phyloP scores from a whole-genome alignment of 2,797 vertebrate species.

The Pangasius sanitwongsei region DNA sequence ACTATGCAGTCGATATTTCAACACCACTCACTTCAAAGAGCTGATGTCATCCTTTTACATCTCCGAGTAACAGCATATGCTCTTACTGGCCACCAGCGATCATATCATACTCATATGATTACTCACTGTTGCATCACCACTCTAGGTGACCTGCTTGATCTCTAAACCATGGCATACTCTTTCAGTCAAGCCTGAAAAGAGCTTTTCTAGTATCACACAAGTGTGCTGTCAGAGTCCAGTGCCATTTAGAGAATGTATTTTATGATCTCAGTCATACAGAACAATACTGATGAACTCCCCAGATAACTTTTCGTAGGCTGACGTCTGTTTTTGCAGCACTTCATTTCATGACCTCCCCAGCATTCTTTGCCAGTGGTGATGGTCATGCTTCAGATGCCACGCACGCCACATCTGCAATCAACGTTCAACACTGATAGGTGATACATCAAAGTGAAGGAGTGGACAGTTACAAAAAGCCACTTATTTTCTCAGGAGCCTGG shows the following conservation, averaged over 20 bases:
- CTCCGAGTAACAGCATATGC: not conserved
- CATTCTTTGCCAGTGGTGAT: constrained; percentile 48
- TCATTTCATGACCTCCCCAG: constrained; percentile 42
- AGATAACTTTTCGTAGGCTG: constrained; percentile 17
- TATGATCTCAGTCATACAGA: not conserved
- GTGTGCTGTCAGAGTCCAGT: not conserved
- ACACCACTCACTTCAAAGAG: constrained; percentile 15
- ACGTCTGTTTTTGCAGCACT: not conserved
- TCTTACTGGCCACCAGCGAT: not conserved
- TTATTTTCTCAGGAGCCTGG: constrained; percentile 51
- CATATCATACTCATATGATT: constrained; percentile 7
- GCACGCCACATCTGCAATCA: constrained; percentile 37
- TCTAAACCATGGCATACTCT: not conserved
- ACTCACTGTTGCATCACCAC: constrained; percentile 17
- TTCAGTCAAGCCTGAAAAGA: not conserved
- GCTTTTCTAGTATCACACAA: not conserved
- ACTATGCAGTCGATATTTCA: constrained; percentile 20
- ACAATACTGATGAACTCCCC: constrained; percentile 9
- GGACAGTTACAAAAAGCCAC: constrained; percentile 19
- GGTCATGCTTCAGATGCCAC: constrained; percentile 54
- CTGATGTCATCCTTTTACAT: constrained; percentile 12
- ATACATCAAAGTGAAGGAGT: constrained; percentile 43
- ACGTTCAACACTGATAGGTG: constrained; percentile 7
- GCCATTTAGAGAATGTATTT: not conserved
- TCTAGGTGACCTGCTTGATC: constrained; percentile 3